Conservation (phyloP, 2,888 invertebrate species). For the Catocala nupta region DNA sequence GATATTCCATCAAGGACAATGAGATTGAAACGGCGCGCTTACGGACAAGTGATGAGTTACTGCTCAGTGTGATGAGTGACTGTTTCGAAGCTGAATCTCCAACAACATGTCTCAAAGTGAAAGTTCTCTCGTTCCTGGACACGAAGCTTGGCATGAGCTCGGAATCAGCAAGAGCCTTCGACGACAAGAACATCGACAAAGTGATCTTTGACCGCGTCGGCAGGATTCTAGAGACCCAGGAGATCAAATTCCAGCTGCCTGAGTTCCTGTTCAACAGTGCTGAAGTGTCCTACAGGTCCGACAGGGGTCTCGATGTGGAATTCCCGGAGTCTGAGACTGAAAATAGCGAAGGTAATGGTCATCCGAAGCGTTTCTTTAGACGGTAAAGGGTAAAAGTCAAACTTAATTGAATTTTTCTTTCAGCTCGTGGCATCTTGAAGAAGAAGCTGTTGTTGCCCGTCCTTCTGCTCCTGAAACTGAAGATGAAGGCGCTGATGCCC, state of each 20-base stretch:
- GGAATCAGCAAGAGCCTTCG: constrained; percentile 88
- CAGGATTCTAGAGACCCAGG: constrained; percentile 91
- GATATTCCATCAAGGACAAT: constrained; percentile 86
- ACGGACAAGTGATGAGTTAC: constrained; percentile 89
- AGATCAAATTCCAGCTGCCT: constrained; percentile 91
- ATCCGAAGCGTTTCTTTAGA: background rate
- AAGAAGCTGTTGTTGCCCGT: constrained; percentile 94
- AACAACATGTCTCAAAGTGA: constrained; percentile 91
- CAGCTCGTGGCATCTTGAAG: constrained; percentile 93
- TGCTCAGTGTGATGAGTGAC: constrained; percentile 91
- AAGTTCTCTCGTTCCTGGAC: constrained; percentile 92
- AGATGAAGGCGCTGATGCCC: constrained; percentile 94
- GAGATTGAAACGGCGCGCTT: constrained; percentile 86
- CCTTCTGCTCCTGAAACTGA: constrained; percentile 92
- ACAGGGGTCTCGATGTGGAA: constrained; percentile 89
- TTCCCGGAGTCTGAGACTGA: constrained; percentile 83
- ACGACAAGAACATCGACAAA: constrained; percentile 90
- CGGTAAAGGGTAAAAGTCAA: background rate
- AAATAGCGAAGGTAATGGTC: constrained; percentile 85
- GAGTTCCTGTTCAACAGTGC: constrained; percentile 90
- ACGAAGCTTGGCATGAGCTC: constrained; percentile 89
- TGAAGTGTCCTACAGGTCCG: constrained; percentile 89
- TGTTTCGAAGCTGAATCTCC: constrained; percentile 90
- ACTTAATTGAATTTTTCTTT: constrained; percentile 51
- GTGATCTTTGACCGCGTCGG: constrained; percentile 91